Evolutionary conservation across 2,113 vertebrate genomes (phyloP), one percentile per base, ranked within the genome.

Genomic region (Periophthalmus modestus): DNA sequence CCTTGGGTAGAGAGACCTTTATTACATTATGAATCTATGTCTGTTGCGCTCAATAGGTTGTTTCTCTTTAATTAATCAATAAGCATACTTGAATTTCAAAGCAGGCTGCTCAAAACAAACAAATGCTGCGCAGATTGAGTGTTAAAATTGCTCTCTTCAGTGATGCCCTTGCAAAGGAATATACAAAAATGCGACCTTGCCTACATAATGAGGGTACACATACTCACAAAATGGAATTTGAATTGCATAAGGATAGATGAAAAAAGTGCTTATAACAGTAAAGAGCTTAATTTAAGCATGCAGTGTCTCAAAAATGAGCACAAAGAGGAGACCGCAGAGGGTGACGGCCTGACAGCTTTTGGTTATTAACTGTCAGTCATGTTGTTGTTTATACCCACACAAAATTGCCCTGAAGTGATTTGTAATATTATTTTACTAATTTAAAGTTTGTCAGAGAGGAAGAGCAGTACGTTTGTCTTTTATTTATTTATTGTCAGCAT

Each of bases 331-430:
- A 65, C 62, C 39, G 62, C n/a, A 7, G 36, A 65, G 62, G 62
- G 16, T 43, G 34, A 62, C 28, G 16, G 62, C 62, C 34, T 65
- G 62, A 65, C 62, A 65, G 62, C 36, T 65, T 65, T n/a, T 65
- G 34, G 62, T 65, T 65, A 65, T 65, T 65, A 65, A 19, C 62
- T 65, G 62, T 39, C 62, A 65, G 34, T 65, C 62, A 65, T 43
- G 28, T 36, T 63, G 61, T 34, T 63, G 28, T 63, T 36, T 63
- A 18, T 36, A 63, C 15, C 61, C 18, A 63, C 5, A 55, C 19
- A 36, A 62, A 62, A 63, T 36, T 6, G 33, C 61, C 36, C 10
- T 63, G 61, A 36, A 36, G 61, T 34, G 15, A 46, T 48, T 48
- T 39, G 61, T 63, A 18, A 36, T 63, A 63, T 36, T 63, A 28